Conservation (phyloP, 2,113 vertebrate genomes). For the Pao palembangensis region DNA sequence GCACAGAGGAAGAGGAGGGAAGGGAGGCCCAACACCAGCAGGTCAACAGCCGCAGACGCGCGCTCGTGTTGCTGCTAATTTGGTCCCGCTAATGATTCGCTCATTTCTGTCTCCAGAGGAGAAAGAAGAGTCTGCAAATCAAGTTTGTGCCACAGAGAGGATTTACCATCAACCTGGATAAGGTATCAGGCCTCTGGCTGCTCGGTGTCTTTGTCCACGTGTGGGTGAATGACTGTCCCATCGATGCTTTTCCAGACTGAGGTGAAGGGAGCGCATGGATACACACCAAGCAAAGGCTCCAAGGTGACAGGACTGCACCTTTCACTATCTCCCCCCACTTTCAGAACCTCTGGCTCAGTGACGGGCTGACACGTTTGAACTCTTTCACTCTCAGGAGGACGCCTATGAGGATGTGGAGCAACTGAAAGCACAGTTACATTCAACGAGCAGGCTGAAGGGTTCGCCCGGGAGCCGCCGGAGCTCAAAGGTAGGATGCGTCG, state of each 20-base stretch:
- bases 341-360: background rate
- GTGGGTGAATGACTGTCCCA: background rate
- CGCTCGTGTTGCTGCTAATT: too few relatives aligned
- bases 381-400: slow-evolving; percentile 11
- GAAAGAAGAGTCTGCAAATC: slow-evolving; percentile 36
- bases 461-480: background rate
- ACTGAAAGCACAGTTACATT: slow-evolving; percentile 1
- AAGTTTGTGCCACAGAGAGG: slow-evolving; percentile 50
- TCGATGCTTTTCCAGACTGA: slow-evolving; percentile 7
- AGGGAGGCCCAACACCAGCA: background rate
- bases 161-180: slow-evolving; percentile 24
- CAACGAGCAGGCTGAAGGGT: slow-evolving; percentile 23
- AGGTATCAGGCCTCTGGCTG: slow-evolving; percentile 13
- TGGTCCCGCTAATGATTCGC: background rate
- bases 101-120: slow-evolving; percentile 31
- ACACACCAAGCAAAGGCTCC: slow-evolving; percentile 25
- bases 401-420: slow-evolving; percentile 12
- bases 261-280: slow-evolving; percentile 22
- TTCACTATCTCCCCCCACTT: background rate
- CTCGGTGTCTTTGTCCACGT: background rate
- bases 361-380: too few relatives aligned
- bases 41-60: background rate
- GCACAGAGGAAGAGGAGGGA: slow-evolving; percentile 15
- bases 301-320: slow-evolving; percentile 20
- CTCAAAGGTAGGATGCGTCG: slow-evolving; percentile 27